These are phyloP conservation scores for Laspeyria flexula DNA, from an alignment of 2,888 invertebrate species.

Conservation along the genomic window DNA sequence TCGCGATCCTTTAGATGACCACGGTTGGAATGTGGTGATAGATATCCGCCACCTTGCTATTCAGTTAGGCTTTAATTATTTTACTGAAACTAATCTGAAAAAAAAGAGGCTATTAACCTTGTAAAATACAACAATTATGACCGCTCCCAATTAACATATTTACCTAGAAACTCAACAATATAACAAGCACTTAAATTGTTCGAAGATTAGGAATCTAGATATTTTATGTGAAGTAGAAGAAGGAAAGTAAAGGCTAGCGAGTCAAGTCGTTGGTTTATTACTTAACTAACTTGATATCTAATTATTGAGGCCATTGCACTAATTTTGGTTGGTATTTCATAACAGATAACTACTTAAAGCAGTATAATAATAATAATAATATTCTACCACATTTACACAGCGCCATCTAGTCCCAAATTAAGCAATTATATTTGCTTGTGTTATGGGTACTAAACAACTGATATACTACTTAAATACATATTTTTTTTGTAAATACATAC, in stretches of 20 bases:
- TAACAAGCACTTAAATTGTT: not conserved
- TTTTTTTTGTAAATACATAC: too few relatives aligned
- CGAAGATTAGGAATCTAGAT: not conserved
- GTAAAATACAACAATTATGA: not conserved
- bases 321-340: not conserved
- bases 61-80: too few relatives aligned
- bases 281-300: not conserved
- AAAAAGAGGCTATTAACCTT: not conserved
- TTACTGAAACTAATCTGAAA: not conserved
- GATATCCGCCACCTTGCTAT: not conserved
- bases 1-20: not conserved
- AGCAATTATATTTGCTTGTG: too few relatives aligned
- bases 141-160: not conserved
- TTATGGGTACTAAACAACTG: too few relatives aligned
- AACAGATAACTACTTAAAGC: too few relatives aligned
- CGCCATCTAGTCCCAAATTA: too few relatives aligned
- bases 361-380: too few relatives aligned
- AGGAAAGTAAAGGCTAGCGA: not conserved
- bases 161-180: not conserved
- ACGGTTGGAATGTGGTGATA: not conserved
- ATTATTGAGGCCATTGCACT: constrained; percentile 1
- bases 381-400: too few relatives aligned
- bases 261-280: too few relatives aligned
- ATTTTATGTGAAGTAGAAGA: not conserved
- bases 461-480: too few relatives aligned